Evolutionary conservation across 2,888 invertebrate species (phyloP), one percentile per base, ranked within the genome.

Genomic region (Rotaria sp.): DNA sequence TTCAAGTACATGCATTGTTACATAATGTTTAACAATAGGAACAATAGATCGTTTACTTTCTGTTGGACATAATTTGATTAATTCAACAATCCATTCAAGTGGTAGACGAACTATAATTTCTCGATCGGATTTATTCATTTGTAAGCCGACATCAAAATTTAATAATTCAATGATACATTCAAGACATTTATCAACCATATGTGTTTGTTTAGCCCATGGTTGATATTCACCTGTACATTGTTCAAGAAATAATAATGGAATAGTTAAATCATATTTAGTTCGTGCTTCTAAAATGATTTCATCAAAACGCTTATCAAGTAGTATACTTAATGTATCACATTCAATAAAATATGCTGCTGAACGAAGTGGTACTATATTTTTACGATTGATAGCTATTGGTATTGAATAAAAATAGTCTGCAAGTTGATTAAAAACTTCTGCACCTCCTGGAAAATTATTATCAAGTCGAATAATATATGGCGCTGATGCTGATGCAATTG

Each of bases 351-450:
- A 90, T 11, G 91, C 90, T 1, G 90, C 90, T 87, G 90, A 90
- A 35, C 90, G 88, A 11, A 90, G 88, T 50, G 88, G 88, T 7
- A 90, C 89, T 0, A 89, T 89, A 87, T 90, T 90, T 30, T 89
- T 88, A 85, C 89, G 89, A 18, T 88, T 89, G 24, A 90, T 88
- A 84, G 89, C 88, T 15, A 90, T 88, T 85, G 88, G 88, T 88
- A 90, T 90, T 87, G 89, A 90, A 88, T 91, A 91, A 87, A 90
- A 91, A 87, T 90, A 91, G 87, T 91, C 90, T 13, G 90, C 90
- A 0, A 91, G 89, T 30, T 89, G 87, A 59, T 88, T 88, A 87
- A 91, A 91, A 8, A 88, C 89, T 35, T 89, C 89, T 11, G 89
- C 88, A 35, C 91, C 91, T 26, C 91, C 91, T 0, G 91, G 91